These are phyloP conservation scores for Xanthia togata DNA, from an alignment of 2,888 invertebrate species.

Conservation along the genomic window DNA sequence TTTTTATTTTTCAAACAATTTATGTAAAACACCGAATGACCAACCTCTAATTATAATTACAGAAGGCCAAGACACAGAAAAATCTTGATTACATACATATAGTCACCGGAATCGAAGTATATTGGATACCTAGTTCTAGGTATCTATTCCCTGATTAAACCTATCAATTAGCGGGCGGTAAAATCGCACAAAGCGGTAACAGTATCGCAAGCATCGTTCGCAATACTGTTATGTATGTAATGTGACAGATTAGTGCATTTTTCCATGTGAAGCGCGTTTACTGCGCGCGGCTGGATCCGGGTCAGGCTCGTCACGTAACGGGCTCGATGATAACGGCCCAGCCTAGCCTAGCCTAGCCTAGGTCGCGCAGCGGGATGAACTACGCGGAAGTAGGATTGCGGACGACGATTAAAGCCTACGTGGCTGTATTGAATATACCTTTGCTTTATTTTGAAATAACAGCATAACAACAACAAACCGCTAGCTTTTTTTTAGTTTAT, in stretches of 20 bases:
- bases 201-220: constrained; percentile 51
- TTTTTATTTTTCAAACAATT: constrained; percentile 11
- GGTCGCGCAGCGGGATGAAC: constrained; percentile 90
- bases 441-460: constrained; percentile 33
- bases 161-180: constrained; percentile 56
- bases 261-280: constrained; percentile 74
- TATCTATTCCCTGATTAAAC: constrained; percentile 26
- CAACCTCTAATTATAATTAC: constrained; percentile 9
- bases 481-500: background rate
- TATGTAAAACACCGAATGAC: constrained; percentile 19
- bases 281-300: constrained; percentile 82
- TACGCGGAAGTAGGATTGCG: constrained; percentile 88
- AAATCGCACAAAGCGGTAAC: constrained; percentile 51
- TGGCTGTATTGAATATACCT: constrained; percentile 48
- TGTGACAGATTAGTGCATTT: constrained; percentile 77
- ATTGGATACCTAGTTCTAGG: background rate
- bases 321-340: constrained; percentile 86
- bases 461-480: constrained; percentile 33
- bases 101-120: background rate
- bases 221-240: constrained; percentile 61
- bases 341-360: constrained; percentile 82
- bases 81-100: background rate
- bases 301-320: constrained; percentile 89
- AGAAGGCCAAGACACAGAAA: background rate
- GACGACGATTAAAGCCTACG: constrained; percentile 78